Evolutionary conservation across 2,797 vertebrate genomes (phyloP), one percentile per base, ranked within the genome.

Genomic region (Muscicapa comitata): DNA sequence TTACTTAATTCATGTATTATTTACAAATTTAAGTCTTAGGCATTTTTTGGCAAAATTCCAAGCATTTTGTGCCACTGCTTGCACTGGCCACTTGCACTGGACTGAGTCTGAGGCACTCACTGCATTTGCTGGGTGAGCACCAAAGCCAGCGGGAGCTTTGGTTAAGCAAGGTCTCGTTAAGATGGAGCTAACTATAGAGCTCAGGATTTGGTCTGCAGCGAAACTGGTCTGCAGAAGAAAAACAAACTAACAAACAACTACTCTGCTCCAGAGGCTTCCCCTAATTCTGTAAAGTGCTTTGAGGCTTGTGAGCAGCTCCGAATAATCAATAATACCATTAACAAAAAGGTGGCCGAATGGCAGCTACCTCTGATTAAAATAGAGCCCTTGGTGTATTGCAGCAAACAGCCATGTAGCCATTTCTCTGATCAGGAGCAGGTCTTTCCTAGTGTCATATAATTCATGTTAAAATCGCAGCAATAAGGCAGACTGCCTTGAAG

Each of bases 401-500:
- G 75, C 82, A 77, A 93, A 88, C n/a, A 81, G 89, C 75, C 70
- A 40, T 19, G 54, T 62, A 84, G 83, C 66, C 33, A 13, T 85
- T 82, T 85, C 94, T 73, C 77, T 40, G 59, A 78, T 95, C 81
- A 65, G 65, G 86, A 66, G 40, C 88, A 67, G 74, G 90, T 53
- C 94, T 93, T 88, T 94, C 70, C 54, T 51, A 66, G 82, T 75
- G 90, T 79, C 88, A 88, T 78, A 81, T 90, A 94, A 95, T 66
- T 94, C 88, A 78, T 77, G 83, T 47, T 87, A 93, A 94, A 95
- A 94, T 93, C 33, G 42, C 80, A 93, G 94, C 95, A 96, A 87
- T 86, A 95, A 88, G 87, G 91, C 90, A 91, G 88, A 50, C 84
- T 96, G 94, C 94, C 93, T 96, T 80, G 94, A 82, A 97, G 91